Evolutionary conservation across 2,797 vertebrate genomes (phyloP), one percentile per base, ranked within the genome.

Genomic region (Delichon dasypus): DNA sequence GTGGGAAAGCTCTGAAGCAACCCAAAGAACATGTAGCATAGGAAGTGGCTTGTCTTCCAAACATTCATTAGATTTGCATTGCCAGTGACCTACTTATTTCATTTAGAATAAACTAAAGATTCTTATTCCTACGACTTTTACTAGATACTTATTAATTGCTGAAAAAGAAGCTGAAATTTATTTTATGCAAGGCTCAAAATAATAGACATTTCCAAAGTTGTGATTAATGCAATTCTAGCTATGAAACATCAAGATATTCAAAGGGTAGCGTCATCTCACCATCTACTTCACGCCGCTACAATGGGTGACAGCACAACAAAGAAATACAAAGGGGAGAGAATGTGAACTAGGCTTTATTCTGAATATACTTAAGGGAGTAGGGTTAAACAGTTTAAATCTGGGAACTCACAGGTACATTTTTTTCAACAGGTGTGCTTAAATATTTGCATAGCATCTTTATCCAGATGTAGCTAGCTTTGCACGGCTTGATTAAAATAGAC

Each of bases 301-400:
- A 80, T 92, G 48, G 44, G 77, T 18, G 30, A 94, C 66, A 92
- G 73, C 50, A 96, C 76, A 91, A 89, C 42, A 87, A 97, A 64
- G 67, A 77, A 80, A 90, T 34, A 38, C 62, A 44, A 93, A 93
- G 93, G 30, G 11, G 67, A 70, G 16, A 27, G 51, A 73, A 21
- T 60, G 58, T 62, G 45, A 92, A 67, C 29, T 44, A 88, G 64
- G 5, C 53, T 94, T 95, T 90, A 57, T 58, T 89, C 19, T 38
- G 83, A 88, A 65, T 38, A 83, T 47, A n/a, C 34, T 73, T 85
- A 70, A 61, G 5, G 15, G 26, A 16, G 34, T 34, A 45, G 30
- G 9, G 16, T 60, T 38, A 90, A 91, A 47, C 17, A 36, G 22
- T 51, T 61, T 82, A 29, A 71, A 36, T 36, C 22, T 44, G 38